These are phyloP conservation scores for Palythoa grandis DNA, from an alignment of 92 coral and sea anemone species.

Conservation along the genomic window DNA sequence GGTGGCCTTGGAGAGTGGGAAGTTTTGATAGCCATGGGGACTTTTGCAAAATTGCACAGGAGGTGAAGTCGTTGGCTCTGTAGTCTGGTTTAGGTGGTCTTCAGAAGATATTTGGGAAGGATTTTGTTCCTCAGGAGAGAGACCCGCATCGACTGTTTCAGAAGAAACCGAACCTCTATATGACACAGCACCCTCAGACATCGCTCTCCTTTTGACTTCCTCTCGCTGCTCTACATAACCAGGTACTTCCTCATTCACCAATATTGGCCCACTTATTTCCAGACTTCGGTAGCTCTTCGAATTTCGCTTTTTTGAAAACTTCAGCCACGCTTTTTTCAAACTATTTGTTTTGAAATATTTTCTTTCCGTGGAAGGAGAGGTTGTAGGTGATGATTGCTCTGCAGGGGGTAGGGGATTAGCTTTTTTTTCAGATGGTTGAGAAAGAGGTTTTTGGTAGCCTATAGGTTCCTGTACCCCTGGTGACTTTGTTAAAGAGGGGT, in stretches of 20 bases:
- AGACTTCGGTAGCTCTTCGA: conserved; percentile 62
- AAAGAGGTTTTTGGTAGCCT: background rate
- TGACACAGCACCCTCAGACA: conserved; percentile 31
- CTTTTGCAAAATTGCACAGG: conserved; percentile 57
- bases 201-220: conserved; percentile 39
- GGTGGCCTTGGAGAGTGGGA: conserved; percentile 78
- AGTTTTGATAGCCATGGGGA: conserved; percentile 77
- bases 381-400: conserved; percentile 15
- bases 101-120: conserved; percentile 22
- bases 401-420: conserved; percentile 14
- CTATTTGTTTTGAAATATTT: conserved; percentile 64
- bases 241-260: conserved; percentile 71
- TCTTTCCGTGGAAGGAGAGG: conserved; percentile 47
- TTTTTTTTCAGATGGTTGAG: conserved; percentile 6
- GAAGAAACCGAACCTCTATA: conserved; percentile 47
- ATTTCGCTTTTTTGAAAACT: conserved; percentile 74
- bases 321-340: conserved; percentile 77
- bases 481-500: conserved; percentile 25
- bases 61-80: conserved; percentile 49
- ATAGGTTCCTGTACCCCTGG: conserved; percentile 9
- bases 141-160: conserved; percentile 20
- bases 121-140: background rate
- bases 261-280: conserved; percentile 82
- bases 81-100: background rate
- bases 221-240: conserved; percentile 63